Evolutionary conservation across 2,888 invertebrate genomes (phyloP), one percentile per base, ranked within the genome.

Genomic region (Abscondita cerata): DNA sequence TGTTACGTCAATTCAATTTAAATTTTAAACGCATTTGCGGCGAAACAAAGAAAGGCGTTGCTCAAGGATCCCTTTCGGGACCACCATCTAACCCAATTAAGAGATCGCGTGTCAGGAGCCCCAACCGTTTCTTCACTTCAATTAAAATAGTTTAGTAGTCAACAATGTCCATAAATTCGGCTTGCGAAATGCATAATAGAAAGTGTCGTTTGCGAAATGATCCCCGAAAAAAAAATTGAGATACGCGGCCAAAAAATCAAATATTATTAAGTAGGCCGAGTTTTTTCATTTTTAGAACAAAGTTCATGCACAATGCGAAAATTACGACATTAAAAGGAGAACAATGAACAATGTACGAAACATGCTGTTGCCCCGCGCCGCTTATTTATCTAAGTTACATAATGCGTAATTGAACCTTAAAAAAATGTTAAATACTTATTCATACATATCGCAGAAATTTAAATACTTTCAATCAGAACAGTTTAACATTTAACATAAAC

Each of bases 401-500:
- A 44, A 44, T 18, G 44, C 44, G 44, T 44, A 44, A 44, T 44
- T 44, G 44, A 44, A 44, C 44, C 44, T 44, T 44, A 44, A 44
- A 44, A 44, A 44, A 44, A 44, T 44, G 44, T 44, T 44, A 44
- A 44, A 44, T 44, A 19, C 18, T 44, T 44, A 44, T 44, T 44
- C 44, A 18, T 60, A 48, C 41, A 46, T 36, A 59, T 52, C 41
- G 34, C 31, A 44, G 44, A 44, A 44, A 44, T 44, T 44, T 44
- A 44, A 44, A 44, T 44, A 44, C 44, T 44, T 44, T 44, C 44
- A 44, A 44, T 44, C 44, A 19, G 44, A 44, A 52, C 52, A 56
- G 15, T 51, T 51, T 56, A 61, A 61, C 61, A 61, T 61, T 61
- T 61, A 61, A 51, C 50, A 61, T 47, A 61, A 64, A 64, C 59